Evolutionary conservation across 2,888 invertebrate genomes (phyloP).

Genomic region (Choreutis nemorana): DNA sequence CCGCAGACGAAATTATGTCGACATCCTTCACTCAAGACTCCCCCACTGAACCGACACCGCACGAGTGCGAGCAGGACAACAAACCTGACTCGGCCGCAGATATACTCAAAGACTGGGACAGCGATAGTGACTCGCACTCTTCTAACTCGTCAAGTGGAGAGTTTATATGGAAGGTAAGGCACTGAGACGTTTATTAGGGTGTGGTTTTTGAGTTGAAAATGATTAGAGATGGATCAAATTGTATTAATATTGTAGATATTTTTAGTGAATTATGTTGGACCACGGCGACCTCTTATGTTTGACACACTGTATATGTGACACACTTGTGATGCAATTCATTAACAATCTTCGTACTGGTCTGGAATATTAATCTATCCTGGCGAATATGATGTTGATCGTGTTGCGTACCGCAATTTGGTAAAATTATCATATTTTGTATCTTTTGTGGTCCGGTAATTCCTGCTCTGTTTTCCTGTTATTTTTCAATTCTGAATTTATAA

Average conservation of each 20-base stretch:
- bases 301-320: constrained; percentile 5
- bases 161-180: constrained; percentile 78
- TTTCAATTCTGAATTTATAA: too few relatives aligned
- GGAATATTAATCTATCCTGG: too few relatives aligned
- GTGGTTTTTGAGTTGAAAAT: not conserved
- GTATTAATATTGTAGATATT: too few relatives aligned
- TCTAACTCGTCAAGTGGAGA: constrained; percentile 79
- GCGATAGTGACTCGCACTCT: constrained; percentile 68
- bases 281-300: constrained; percentile 1
- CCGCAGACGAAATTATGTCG: constrained; percentile 52
- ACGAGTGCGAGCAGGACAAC: constrained; percentile 35
- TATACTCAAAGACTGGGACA: constrained; percentile 72
- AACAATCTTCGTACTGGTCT: too few relatives aligned
- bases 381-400: too few relatives aligned
- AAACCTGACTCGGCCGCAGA: constrained; percentile 43
- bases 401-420: too few relatives aligned
- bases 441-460: too few relatives aligned
- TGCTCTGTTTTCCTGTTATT: too few relatives aligned
- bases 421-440: too few relatives aligned
- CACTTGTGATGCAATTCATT: too few relatives aligned
- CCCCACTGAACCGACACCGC: constrained; percentile 44
- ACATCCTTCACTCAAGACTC: constrained; percentile 58
- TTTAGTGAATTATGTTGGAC: constrained; percentile 3
- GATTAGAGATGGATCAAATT: not conserved
- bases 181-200: not conserved